These are phyloP conservation scores for Anolis apletophallus DNA, from an alignment of 2,797 vertebrate genomes.

Conservation along the genomic window DNA sequence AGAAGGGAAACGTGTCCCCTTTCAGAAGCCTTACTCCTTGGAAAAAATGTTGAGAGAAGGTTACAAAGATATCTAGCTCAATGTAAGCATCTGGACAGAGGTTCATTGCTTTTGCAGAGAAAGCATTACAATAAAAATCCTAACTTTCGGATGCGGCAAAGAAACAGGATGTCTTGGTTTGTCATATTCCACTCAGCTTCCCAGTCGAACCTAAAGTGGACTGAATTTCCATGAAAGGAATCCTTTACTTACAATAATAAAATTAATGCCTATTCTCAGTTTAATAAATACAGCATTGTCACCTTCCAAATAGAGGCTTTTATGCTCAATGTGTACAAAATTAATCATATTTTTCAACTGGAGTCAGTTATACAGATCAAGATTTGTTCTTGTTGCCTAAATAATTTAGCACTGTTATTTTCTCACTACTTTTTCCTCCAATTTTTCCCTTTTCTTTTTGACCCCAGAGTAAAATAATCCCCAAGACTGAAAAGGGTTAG, in stretches of 20 bases:
- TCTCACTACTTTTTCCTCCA: neutral
- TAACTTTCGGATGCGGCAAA: neutral
- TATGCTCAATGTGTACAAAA: neutral
- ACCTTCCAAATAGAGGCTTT: neutral
- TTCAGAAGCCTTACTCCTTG: neutral
- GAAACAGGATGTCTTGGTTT: neutral
- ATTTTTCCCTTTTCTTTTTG: neutral
- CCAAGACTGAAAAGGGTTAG: neutral
- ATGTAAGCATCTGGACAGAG: neutral
- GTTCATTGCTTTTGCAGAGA: neutral
- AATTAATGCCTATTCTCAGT: too few species aligned
- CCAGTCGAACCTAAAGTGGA: neutral
- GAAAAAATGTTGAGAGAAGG: neutral
- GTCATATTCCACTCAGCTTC: neutral
- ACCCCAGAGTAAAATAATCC: neutral
- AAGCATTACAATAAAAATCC: neutral
- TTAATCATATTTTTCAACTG: too few species aligned
- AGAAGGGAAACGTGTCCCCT: neutral
- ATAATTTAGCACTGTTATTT: too few species aligned
- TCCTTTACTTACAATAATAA: neutral
- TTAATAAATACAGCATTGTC: too few species aligned
- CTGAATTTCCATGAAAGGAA: neutral
- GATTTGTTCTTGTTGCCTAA: neutral
- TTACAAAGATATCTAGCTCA: neutral
- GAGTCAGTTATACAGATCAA: neutral